Evolutionary conservation across 1,140 invertebrate species (phyloP).

Genomic region (Dreissena rostriformis): DNA sequence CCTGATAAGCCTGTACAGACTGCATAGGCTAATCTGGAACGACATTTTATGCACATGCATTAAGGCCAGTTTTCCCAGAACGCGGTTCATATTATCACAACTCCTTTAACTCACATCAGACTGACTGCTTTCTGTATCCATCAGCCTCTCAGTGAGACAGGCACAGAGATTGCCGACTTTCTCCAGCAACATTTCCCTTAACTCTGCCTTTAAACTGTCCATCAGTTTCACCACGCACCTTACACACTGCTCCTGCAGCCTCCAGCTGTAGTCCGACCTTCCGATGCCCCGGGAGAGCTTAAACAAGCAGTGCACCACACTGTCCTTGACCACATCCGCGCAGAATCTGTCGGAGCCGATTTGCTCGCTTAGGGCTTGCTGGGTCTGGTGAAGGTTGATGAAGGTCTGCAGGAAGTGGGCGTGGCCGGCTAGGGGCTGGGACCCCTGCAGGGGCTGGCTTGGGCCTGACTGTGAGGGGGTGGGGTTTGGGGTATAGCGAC

Average conservation of each 20-base stretch:
- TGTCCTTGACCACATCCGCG: constrained; percentile 3
- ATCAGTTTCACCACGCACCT: constrained; percentile 8
- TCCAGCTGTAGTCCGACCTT: neutral
- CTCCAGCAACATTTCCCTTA: neutral
- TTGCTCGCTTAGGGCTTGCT: neutral
- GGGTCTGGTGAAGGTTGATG: constrained; percentile 16
- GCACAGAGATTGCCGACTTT: constrained; percentile 7
- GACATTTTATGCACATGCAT: too few relatives aligned
- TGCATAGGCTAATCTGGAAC: too few relatives aligned
- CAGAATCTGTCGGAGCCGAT: neutral
- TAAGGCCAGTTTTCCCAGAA: too few relatives aligned
- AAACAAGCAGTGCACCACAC: constrained; percentile 26
- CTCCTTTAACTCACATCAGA: too few relatives aligned
- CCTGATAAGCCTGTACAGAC: too few relatives aligned
- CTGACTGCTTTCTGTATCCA: too few relatives aligned
- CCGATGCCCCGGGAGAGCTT: constrained; percentile 3
- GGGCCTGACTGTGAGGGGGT: neutral
- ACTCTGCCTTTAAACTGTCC: neutral
- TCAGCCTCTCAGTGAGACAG: neutral
- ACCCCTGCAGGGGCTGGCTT: too few relatives aligned
- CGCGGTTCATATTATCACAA: too few relatives aligned
- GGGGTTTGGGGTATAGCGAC: neutral
- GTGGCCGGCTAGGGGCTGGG: constrained; percentile 17
- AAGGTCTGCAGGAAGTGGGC: constrained; percentile 37
- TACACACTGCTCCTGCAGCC: constrained; percentile 25